Evolutionary conservation across 2,888 invertebrate species (phyloP).

Genomic region (Luperina testacea): DNA sequence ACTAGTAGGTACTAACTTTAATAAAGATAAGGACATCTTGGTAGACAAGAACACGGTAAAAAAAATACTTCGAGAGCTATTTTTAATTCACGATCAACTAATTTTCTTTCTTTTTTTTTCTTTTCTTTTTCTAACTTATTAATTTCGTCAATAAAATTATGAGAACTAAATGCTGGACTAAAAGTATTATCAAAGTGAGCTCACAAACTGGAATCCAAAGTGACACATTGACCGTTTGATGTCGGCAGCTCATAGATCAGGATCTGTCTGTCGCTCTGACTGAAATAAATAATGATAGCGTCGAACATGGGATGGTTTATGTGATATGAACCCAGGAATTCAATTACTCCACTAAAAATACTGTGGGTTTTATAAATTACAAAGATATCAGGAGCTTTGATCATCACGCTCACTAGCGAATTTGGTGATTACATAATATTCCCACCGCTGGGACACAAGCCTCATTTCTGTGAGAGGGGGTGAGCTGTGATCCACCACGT

Average conservation of each 20-base stretch:
- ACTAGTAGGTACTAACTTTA: too few relatives aligned
- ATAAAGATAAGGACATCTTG: too few relatives aligned
- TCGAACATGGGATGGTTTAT: conserved; percentile 70
- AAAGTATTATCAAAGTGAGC: conserved; percentile 21
- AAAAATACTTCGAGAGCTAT: too few relatives aligned
- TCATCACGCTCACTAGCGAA: background rate
- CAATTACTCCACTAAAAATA: background rate
- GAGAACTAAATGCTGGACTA: background rate
- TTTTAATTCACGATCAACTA: background rate
- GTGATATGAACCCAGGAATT: conserved; percentile 31
- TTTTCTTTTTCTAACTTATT: too few relatives aligned
- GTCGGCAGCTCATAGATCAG: conserved; percentile 76
- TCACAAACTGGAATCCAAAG: conserved; percentile 7
- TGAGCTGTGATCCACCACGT: too few relatives aligned
- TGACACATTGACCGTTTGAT: conserved; percentile 48
- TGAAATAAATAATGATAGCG: conserved; percentile 80
- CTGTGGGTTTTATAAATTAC: background rate
- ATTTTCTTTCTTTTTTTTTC: too few relatives aligned
- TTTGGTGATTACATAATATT: too few relatives aligned
- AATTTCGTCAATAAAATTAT: background rate
- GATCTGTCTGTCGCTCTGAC: conserved; percentile 74
- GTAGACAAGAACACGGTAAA: too few relatives aligned
- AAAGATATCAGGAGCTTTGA: background rate
- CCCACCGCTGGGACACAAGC: too few relatives aligned
- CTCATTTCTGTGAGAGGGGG: too few relatives aligned